phyloP scores from a whole-genome alignment of 1,140 invertebrate genomes.

The Hylyphantes graminicola region DNA sequence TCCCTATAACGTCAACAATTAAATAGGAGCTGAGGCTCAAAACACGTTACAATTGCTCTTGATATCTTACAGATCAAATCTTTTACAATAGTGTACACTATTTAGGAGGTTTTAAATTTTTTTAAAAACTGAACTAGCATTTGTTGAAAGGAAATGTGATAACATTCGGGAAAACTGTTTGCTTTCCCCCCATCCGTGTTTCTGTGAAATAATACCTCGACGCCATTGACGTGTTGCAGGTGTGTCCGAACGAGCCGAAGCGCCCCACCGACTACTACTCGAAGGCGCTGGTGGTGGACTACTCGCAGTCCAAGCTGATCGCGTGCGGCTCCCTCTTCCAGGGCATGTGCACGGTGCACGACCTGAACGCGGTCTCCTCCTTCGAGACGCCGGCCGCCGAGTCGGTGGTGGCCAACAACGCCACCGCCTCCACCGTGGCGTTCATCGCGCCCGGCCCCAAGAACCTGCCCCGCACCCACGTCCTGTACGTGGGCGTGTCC shows the following conservation, averaged over 20 bases:
- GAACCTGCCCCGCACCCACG: slow-evolving; percentile 77
- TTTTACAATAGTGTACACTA: too few species aligned
- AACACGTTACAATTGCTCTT: too few species aligned
- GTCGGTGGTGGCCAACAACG: slow-evolving; percentile 95
- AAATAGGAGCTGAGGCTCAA: too few species aligned
- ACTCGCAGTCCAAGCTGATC: slow-evolving; percentile 88
- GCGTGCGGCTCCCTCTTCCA: slow-evolving; percentile 85
- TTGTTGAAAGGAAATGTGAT: too few species aligned
- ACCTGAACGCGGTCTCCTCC: slow-evolving; percentile 88
- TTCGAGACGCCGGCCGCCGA: slow-evolving; percentile 81
- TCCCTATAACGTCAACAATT: too few species aligned
- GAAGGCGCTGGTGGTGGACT: slow-evolving; percentile 95
- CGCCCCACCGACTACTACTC: slow-evolving; percentile 90
- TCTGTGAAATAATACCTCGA: too few species aligned
- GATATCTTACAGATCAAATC: too few species aligned
- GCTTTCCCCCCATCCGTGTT: too few species aligned
- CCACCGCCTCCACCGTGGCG: slow-evolving; percentile 91
- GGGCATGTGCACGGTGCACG: slow-evolving; percentile 88
- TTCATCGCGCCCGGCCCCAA: slow-evolving; percentile 94
- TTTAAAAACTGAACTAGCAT: too few species aligned
- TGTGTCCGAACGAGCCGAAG: slow-evolving; percentile 74
- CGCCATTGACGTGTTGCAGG: slow-evolving; percentile 26
- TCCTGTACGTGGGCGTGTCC: slow-evolving; percentile 97
- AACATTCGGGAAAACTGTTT: too few species aligned
- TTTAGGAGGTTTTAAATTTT: too few species aligned